A percentile compares a stretch with the other conserved stretches of the same genome.
Conservation (phyloP, 2,888 invertebrate species). For the Plagiodera versicolora region DNA sequence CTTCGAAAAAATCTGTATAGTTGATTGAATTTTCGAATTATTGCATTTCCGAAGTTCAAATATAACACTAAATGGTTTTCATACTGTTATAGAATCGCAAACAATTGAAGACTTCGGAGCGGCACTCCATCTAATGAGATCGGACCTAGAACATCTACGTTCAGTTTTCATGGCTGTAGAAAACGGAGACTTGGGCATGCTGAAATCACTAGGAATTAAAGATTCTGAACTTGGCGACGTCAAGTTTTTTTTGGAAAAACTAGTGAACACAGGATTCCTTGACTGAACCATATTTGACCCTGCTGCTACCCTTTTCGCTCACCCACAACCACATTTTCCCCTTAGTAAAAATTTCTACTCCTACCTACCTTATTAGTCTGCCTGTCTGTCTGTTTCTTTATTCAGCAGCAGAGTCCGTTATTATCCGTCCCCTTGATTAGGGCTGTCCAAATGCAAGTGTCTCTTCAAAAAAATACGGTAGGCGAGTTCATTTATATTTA, state of each 20-base stretch:
- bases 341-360: slow-evolving; percentile 75
- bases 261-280: slow-evolving; percentile 93
- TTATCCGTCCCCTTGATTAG: slow-evolving; percentile 49
- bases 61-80: no score
- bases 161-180: slow-evolving; percentile 95
- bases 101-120: slow-evolving; percentile 93
- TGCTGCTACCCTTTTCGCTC: slow-evolving; percentile 68
- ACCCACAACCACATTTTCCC: slow-evolving; percentile 65
- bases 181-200: slow-evolving; percentile 91
- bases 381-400: slow-evolving; percentile 37
- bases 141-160: slow-evolving; percentile 88
- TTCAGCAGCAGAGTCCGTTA: slow-evolving; percentile 53
- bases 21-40: no score
- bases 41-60: no score
- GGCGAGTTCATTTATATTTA: no score
- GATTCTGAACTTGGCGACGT: slow-evolving; percentile 94
- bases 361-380: slow-evolving; percentile 49
- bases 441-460: no score
- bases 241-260: slow-evolving; percentile 93
- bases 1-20: no score
- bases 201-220: slow-evolving; percentile 92
- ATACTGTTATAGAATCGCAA: slow-evolving; percentile 75
- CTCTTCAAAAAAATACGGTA: no score
- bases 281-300: slow-evolving; percentile 68
- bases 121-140: slow-evolving; percentile 81